Evolutionary conservation across 1,140 invertebrate species (phyloP).

Genomic region (Triops cancriformis): DNA sequence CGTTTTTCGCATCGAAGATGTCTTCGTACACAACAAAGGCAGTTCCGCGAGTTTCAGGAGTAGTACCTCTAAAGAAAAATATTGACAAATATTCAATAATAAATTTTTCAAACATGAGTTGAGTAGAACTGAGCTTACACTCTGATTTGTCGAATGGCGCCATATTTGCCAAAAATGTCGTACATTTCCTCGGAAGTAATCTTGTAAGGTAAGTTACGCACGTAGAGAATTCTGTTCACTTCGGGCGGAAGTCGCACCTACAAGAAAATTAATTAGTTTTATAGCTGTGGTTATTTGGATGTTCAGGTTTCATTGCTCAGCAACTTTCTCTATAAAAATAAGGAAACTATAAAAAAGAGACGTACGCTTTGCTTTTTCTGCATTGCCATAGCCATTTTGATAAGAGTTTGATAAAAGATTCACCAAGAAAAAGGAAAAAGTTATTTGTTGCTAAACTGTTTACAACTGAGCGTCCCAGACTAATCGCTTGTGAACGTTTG

Average conservation of each 20-base stretch:
- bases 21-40: conserved; percentile 99
- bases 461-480: no score
- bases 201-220: conserved; percentile 97
- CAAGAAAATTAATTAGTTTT: conserved; percentile 36
- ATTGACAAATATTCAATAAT: not conserved
- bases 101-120: not conserved
- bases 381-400: conserved; percentile 29
- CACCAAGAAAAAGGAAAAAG: not conserved
- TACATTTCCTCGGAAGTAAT: conserved; percentile 99
- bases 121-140: conserved; percentile 65
- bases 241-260: conserved; percentile 95
- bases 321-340: no score
- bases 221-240: conserved; percentile 94
- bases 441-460: not conserved
- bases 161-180: conserved; percentile 99
- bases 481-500: no score
- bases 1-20: conserved; percentile 99
- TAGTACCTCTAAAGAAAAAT: conserved; percentile 73
- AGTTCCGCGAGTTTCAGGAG: conserved; percentile 92
- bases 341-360: no score
- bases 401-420: not conserved
- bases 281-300: not conserved
- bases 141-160: conserved; percentile 95
- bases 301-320: no score
- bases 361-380: conserved; percentile 28